Base-by-base conservation (phyloP, 2,113 vertebrate species). In the Aegithalos caudatus region DNA sequence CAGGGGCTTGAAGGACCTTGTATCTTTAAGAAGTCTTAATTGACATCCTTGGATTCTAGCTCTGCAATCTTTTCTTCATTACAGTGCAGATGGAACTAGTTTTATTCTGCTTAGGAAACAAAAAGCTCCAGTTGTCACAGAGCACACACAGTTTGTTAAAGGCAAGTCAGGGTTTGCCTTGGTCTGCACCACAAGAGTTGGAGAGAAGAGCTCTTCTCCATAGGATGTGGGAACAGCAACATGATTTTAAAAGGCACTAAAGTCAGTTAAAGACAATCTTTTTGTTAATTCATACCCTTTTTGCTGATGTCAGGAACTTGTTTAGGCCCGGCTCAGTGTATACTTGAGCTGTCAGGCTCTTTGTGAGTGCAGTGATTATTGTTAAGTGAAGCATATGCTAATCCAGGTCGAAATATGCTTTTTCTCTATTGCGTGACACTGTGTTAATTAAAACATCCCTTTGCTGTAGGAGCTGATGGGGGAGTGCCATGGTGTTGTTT, bases 361-460 rank as follows among this genome's bases (percentile, higher is more conserved):
- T 47, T 61, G 77, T 76, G 78, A 81, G 38, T 9, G 14, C 0
- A 0, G 25, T 2, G 24, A 40, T 81, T 93, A 91, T 94, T 71
- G 83, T 83, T 88, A 83, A 94, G 88, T 37, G 74, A 86, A 96
- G 69, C 93, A 86, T 87, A 94, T 81, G 90, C 79, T 81, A 81
- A 85, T 92, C 84, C 3, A 5, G 76, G 72, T 90, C 69, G 69
- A 94, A 96, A 81, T 92, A 88, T 92, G 92, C 70, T 96, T 93
- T 95, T 93, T 33, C 65, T 92, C 80, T 22, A 1, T 93, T 81
- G 76, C 58, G 40, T 95, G 90, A 81, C 82, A 70, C 62, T 18
- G 70, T 8, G 24, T 77, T 96, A 92, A 95, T 95, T 95, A 85
- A 93, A 92, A 35, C 58, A 64, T 91, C 79, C 58, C 66, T 61